phyloP scores from a whole-genome alignment of 2,888 invertebrate genomes.

The Ypsolopha scabrella region DNA sequence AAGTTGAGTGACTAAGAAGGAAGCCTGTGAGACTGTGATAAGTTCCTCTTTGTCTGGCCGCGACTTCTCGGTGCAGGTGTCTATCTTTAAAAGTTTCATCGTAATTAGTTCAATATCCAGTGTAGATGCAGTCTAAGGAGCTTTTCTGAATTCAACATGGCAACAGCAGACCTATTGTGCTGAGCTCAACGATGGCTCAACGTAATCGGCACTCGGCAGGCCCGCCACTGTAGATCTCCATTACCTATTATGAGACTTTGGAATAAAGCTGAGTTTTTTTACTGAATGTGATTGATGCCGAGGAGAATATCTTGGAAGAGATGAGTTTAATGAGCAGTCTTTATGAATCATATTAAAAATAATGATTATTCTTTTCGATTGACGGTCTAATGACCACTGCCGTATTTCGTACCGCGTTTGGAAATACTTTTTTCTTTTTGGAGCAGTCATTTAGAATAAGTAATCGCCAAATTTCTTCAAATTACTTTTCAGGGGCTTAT shows the following conservation, averaged over 20 bases:
- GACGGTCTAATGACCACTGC: conserved; percentile 60
- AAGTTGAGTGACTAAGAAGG: conserved; percentile 24
- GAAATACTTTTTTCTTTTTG: not conserved
- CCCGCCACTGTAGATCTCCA: conserved; percentile 62
- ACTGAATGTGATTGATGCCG: conserved; percentile 69
- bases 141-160: conserved; percentile 62
- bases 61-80: conserved; percentile 60
- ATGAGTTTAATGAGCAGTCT: conserved; percentile 71
- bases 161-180: conserved; percentile 62
- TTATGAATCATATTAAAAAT: conserved; percentile 70
- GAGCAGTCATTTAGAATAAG: no score
- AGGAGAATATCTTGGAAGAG: conserved; percentile 66
- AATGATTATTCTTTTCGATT: conserved; percentile 68
- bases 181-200: conserved; percentile 39
- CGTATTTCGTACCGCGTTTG: conserved; percentile 47
- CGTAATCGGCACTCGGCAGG: conserved; percentile 58
- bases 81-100: conserved; percentile 65
- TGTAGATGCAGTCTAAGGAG: conserved; percentile 57
- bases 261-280: conserved; percentile 69
- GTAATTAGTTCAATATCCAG: conserved; percentile 66
- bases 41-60: conserved; percentile 62
- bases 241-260: conserved; percentile 71
- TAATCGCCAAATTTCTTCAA: no score
- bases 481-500: no score
- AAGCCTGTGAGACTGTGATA: conserved; percentile 61